Base-by-base conservation (phyloP, 2,113 vertebrate species). In the Syngnathoides biaculeatus region DNA sequence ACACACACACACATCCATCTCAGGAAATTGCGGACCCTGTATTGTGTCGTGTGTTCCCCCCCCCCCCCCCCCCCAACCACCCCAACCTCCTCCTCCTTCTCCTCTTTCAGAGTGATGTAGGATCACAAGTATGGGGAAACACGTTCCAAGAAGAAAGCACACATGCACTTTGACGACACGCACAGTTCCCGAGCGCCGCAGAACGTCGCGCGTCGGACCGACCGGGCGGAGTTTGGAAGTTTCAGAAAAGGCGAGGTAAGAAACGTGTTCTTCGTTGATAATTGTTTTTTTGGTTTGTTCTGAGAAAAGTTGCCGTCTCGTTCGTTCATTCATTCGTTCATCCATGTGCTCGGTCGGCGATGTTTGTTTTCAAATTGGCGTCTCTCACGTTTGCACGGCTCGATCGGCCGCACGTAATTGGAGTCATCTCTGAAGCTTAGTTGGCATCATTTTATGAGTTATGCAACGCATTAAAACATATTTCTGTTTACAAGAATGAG, bases 91-190 rank as follows among this genome's bases (percentile, higher is more conserved):
- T 77, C 71, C 70, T 73, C 50, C 52, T 71, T 48, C 69, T 63
- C 75, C 53, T 43, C 58, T 81, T 48, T 75, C 84, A 78, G 26
- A 79, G 81, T 89, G 88, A 90, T 89, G 86, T 81, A 87, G 86
- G 78, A 73, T 80, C 84, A 80, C 78, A 77, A 66, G 87, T 86
- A 88, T 79, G 84, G 88, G 90, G 89, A 86, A 89, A 91, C 88
- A 90, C 90, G 90, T 86, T 85, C 81, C 82, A 85, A 86, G 84
- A 82, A 82, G 72, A 89, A 87, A 83, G 80, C 85, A 84, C 77
- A 78, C 83, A 76, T 62, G 69, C 64, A 50, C 68, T 80, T 67
- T 77, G 14, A 72, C 35, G 77, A 72, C 65, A 79, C 77, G 67
- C 67, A 59, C 73, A 81, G 53, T 64, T 64, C 60, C 20, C 75